These are phyloP conservation scores for Torymus tubicola DNA, from an alignment of 2,888 invertebrate genomes.

Conservation along the genomic window DNA sequence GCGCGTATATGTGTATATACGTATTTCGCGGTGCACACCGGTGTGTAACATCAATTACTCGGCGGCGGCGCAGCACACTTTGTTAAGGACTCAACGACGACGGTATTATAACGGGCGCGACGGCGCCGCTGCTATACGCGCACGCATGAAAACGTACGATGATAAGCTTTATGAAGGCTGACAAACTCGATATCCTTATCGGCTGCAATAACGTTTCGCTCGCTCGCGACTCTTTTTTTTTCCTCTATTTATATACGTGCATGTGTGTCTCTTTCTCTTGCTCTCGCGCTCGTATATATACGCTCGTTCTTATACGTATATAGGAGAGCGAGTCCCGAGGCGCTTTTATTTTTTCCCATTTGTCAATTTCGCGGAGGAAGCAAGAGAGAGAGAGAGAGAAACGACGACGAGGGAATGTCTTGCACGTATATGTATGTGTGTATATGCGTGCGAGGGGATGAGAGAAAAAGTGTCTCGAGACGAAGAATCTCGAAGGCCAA, in stretches of 20 bases:
- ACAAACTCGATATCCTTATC: slow-evolving; percentile 55
- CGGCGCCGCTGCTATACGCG: slow-evolving; percentile 8
- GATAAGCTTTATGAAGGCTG: slow-evolving; percentile 57
- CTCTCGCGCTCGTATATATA: slow-evolving; percentile 1
- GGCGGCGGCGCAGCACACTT: slow-evolving; percentile 24
- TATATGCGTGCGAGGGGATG: slow-evolving; percentile 25
- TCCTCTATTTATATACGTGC: not conserved
- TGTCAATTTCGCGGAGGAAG: slow-evolving; percentile 41
- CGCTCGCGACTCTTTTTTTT: slow-evolving; percentile 15
- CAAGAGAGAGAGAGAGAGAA: slow-evolving; percentile 10
- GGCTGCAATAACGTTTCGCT: slow-evolving; percentile 44
- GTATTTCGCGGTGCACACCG: not conserved
- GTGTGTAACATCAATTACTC: slow-evolving; percentile 41
- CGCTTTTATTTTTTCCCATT: slow-evolving; percentile 41
- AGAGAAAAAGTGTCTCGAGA: slow-evolving; percentile 47
- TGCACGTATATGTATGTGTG: not conserved
- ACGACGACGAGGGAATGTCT: slow-evolving; percentile 32
- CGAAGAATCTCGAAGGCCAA: slow-evolving; percentile 46
- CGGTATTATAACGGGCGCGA: slow-evolving; percentile 32
- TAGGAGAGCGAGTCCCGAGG: slow-evolving; percentile 1
- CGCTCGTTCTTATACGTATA: not conserved
- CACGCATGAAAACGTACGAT: slow-evolving; percentile 48
- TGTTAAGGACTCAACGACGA: slow-evolving; percentile 29
- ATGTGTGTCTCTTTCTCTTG: slow-evolving; percentile 5
- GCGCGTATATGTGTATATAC: not conserved